Evolutionary conservation across 2,113 vertebrate species (phyloP).

Genomic region (Candoia aspera): DNA sequence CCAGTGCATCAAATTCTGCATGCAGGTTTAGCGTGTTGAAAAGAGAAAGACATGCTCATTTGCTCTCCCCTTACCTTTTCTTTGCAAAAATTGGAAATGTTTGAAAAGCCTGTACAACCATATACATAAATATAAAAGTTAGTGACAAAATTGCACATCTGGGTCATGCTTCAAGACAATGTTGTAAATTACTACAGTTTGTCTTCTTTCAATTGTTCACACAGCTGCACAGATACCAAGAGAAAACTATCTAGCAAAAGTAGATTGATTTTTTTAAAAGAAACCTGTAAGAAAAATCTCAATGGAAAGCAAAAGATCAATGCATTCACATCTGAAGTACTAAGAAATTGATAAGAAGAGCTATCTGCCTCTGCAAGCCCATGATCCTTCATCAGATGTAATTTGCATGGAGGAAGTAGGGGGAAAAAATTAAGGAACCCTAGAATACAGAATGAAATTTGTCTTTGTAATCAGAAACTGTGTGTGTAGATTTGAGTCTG

Average conservation of each 20-base stretch:
- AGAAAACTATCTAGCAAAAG: conserved; percentile 22
- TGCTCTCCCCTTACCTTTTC: conserved; percentile 13
- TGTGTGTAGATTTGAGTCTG: neutral
- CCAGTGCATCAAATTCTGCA: conserved; percentile 15
- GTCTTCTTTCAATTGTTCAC: neutral
- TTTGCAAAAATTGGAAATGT: neutral
- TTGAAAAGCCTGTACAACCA: neutral
- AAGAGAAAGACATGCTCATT: neutral
- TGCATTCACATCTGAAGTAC: conserved; percentile 34
- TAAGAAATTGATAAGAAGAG: conserved; percentile 1
- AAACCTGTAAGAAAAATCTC: conserved; percentile 21
- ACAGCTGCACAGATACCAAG: neutral
- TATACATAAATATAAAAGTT: conserved; percentile 10
- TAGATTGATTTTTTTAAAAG: neutral
- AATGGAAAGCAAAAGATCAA: conserved; percentile 20
- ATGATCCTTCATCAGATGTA: neutral
- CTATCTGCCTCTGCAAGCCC: neutral
- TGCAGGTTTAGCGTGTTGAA: conserved; percentile 40
- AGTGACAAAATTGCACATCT: neutral
- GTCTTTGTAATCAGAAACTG: neutral
- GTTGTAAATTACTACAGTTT: accelerated
- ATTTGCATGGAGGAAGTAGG: neutral
- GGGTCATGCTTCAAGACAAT: neutral
- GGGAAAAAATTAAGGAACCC: neutral
- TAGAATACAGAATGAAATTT: neutral